Conservation (phyloP, 1,140 invertebrate species). For the Ips typographus region DNA sequence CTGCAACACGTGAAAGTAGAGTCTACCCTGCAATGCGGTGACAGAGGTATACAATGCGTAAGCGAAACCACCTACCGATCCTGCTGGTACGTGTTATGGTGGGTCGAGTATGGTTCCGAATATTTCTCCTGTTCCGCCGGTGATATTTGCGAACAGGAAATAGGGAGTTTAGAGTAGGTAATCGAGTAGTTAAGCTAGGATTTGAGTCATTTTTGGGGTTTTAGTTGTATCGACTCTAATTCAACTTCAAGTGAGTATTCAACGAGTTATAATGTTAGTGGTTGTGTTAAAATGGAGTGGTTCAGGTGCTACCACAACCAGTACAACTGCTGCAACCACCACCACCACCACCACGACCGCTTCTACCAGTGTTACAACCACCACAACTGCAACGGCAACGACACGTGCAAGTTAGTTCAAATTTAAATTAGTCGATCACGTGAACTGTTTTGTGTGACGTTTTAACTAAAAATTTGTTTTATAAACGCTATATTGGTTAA, state of each 20-base stretch:
- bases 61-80: slow-evolving; percentile 4
- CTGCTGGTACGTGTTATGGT: background rate
- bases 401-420: background rate
- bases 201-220: background rate
- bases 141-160: background rate
- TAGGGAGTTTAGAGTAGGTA: background rate
- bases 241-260: background rate
- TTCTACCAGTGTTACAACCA: background rate
- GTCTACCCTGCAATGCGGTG: background rate
- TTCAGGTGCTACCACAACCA: background rate
- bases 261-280: background rate
- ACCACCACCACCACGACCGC: background rate
- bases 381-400: background rate
- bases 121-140: background rate
- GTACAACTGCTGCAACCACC: background rate
- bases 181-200: no score
- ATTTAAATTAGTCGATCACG: no score
- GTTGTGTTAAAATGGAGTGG: background rate
- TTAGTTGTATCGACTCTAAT: background rate
- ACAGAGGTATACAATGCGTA: slow-evolving; percentile 9
- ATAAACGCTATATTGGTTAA: no score
- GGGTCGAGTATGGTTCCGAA: background rate
- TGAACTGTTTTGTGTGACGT: no score
- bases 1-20: background rate
- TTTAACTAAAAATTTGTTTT: no score